A percentile compares a stretch with the other conserved stretches of the same genome.
These are phyloP conservation scores for Dinomys branickii DNA, from an alignment of 2,113 vertebrate species.

Conservation along the genomic window DNA sequence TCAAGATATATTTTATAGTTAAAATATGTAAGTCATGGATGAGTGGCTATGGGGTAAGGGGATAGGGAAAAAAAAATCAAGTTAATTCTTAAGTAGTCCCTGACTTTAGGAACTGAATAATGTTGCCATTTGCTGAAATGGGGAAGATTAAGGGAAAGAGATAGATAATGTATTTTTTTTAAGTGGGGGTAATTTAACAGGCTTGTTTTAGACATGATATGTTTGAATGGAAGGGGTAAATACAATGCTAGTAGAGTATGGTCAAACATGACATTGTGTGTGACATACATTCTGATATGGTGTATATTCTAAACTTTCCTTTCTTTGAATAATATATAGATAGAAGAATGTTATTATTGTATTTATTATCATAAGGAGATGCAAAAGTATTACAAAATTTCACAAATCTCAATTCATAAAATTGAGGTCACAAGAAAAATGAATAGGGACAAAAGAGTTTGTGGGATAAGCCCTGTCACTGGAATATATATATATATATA, in stretches of 20 bases:
- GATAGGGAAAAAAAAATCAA: background rate
- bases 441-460: background rate
- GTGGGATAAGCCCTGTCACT: background rate
- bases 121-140: background rate
- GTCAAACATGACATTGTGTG: background rate
- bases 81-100: background rate
- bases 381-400: background rate
- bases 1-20: background rate
- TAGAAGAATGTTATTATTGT: background rate
- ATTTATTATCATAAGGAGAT: background rate
- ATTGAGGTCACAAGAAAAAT: background rate
- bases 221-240: background rate
- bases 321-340: background rate
- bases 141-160: background rate
- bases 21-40: background rate
- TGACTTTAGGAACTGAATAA: background rate
- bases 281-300: background rate
- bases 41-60: background rate
- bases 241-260: background rate
- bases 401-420: background rate
- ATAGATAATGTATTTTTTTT: background rate
- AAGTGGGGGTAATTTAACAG: background rate
- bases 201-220: background rate
- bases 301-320: background rate
- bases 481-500: too few relatives aligned